Evolutionary conservation across 2,797 vertebrate species (phyloP).

Genomic region (Periparus ater): DNA sequence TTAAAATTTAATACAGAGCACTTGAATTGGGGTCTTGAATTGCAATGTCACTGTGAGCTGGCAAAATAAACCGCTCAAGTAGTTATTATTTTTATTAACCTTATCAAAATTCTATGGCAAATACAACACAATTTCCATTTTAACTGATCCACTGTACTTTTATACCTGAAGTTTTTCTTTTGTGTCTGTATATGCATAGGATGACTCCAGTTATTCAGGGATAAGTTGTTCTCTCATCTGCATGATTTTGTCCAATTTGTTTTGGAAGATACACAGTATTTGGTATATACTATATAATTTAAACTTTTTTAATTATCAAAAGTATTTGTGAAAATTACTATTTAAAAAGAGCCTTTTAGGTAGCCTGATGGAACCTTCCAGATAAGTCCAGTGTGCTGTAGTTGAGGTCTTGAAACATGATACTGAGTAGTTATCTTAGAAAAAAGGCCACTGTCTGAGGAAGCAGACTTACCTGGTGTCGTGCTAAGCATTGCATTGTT

Average conservation of each 20-base stretch:
- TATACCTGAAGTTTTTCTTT: neutral
- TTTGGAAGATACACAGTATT: neutral
- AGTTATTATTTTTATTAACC: slow-evolving; percentile 2
- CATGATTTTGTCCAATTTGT: neutral
- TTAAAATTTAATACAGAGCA: neutral
- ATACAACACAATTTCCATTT: neutral
- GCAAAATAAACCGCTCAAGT: neutral
- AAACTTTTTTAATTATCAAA: neutral
- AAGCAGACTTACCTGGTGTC: neutral
- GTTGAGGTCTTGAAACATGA: neutral
- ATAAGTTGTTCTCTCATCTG: neutral
- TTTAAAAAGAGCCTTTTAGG: neutral
- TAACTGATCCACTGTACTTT: neutral
- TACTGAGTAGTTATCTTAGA: neutral
- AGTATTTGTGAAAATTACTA: neutral
- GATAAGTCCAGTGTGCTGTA: neutral
- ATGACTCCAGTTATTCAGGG: neutral
- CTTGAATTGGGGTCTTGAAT: neutral
- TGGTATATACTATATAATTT: neutral
- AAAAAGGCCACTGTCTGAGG: neutral
- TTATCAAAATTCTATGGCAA: neutral
- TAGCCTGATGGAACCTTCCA: neutral
- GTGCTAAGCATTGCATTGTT: neutral
- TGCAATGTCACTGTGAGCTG: neutral
- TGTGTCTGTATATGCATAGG: neutral